phyloP scores from a whole-genome alignment of 2,888 invertebrate genomes.

The Anthoptus insignis region DNA sequence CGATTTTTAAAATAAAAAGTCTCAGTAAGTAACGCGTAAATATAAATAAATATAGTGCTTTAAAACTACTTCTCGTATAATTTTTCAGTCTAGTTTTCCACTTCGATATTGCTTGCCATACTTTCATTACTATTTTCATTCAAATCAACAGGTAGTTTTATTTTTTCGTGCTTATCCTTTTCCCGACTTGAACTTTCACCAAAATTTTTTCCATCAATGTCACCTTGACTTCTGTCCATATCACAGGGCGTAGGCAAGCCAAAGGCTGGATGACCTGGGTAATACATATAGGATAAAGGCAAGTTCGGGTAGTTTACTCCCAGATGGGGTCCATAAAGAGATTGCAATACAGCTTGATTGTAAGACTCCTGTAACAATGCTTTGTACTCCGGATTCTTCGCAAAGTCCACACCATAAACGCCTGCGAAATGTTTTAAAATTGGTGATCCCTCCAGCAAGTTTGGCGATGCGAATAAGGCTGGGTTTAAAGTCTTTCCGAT shows the following conservation, averaged over 20 bases:
- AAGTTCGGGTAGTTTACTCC: constrained; percentile 78
- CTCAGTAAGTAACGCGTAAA: too few relatives aligned
- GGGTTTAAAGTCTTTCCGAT: constrained; percentile 73
- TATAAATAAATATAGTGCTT: not conserved
- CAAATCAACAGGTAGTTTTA: constrained; percentile 63
- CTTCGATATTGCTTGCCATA: constrained; percentile 83
- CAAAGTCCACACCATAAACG: constrained; percentile 81
- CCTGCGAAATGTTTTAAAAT: constrained; percentile 83
- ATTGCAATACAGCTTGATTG: constrained; percentile 81
- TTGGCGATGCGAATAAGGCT: constrained; percentile 68
- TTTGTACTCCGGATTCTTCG: constrained; percentile 82
- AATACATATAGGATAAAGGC: constrained; percentile 81
- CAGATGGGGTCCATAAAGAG: constrained; percentile 79
- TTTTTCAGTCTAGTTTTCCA: constrained; percentile 71
- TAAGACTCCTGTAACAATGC: constrained; percentile 81
- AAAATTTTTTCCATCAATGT: constrained; percentile 60
- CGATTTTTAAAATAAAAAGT: not conserved
- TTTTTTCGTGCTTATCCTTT: constrained; percentile 66
- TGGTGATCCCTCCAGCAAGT: constrained; percentile 75
- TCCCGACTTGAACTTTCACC: constrained; percentile 62
- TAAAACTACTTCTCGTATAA: constrained; percentile 8
- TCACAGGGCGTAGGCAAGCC: constrained; percentile 73
- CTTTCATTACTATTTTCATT: constrained; percentile 83
- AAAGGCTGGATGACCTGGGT: constrained; percentile 77
- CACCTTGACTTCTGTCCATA: constrained; percentile 68